A percentile compares a stretch with the other conserved stretches of the same genome.
Conservation (phyloP, 1,140 invertebrate genomes). For the Heliconius melpomene region DNA sequence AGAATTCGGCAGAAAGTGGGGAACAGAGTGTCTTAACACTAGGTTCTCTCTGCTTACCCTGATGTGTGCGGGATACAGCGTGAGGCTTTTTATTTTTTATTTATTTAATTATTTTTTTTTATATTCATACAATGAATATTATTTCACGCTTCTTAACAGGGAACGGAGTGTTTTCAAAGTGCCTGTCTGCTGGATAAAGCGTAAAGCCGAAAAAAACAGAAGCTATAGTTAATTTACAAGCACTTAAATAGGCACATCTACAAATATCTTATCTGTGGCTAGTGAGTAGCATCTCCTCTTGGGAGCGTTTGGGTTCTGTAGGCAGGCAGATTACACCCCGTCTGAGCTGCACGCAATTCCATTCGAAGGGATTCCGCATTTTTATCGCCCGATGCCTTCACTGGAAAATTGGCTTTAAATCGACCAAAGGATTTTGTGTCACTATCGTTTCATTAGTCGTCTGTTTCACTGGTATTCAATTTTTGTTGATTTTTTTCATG, state of each 20-base stretch:
- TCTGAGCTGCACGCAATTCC: constrained; percentile 76
- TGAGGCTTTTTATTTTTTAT: too few species aligned
- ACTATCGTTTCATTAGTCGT: constrained; percentile 36
- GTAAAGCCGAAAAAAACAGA: background rate
- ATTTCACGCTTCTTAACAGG: too few species aligned
- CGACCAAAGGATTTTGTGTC: constrained; percentile 42
- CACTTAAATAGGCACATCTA: background rate
- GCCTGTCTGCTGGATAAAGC: too few species aligned
- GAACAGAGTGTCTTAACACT: too few species aligned
- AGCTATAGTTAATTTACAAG: background rate
- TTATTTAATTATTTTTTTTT: too few species aligned
- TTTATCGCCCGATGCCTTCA: constrained; percentile 68
- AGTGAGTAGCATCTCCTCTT: constrained; percentile 51
- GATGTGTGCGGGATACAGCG: too few species aligned
- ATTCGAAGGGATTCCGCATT: constrained; percentile 74
- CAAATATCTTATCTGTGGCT: background rate
- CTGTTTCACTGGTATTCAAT: constrained; percentile 19
- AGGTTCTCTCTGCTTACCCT: too few species aligned
- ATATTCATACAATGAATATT: too few species aligned
- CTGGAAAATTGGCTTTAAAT: constrained; percentile 62
- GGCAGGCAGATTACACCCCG: constrained; percentile 74
- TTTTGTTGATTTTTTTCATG: background rate
- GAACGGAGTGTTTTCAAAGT: too few species aligned
- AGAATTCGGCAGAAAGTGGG: too few species aligned
- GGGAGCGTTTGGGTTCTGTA: constrained; percentile 67